Evolutionary conservation across 1,140 invertebrate genomes (phyloP).

Genomic region (Mizuhopecten yessoensis): DNA sequence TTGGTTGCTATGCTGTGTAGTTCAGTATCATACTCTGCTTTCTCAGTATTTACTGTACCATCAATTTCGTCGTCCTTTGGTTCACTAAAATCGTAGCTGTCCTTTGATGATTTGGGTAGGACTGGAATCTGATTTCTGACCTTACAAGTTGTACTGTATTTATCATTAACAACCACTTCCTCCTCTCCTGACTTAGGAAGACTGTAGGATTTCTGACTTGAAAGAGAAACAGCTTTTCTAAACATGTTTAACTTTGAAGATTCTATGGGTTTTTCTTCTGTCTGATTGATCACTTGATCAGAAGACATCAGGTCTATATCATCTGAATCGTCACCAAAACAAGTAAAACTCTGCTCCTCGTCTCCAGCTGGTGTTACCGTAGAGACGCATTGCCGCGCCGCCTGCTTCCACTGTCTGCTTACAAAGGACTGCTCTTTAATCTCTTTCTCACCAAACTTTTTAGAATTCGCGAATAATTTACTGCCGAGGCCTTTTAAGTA

Average conservation of each 20-base stretch:
- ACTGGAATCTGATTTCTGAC: conserved; percentile 54
- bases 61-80: conserved; percentile 44
- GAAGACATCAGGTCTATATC: background rate
- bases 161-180: conserved; percentile 55
- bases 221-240: conserved; percentile 58
- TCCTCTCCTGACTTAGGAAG: background rate
- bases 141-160: conserved; percentile 59
- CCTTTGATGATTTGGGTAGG: conserved; percentile 34
- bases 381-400: conserved; percentile 42
- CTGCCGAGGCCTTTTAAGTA: conserved; percentile 63
- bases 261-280: background rate
- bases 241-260: conserved; percentile 54
- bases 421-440: background rate
- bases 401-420: conserved; percentile 46
- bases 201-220: conserved; percentile 45
- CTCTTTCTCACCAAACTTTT: conserved; percentile 53
- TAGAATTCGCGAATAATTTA: conserved; percentile 65
- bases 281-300: background rate
- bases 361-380: background rate
- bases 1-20: background rate
- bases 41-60: conserved; percentile 5
- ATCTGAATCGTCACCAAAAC: background rate
- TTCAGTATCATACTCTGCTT: conserved; percentile 8
- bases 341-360: conserved; percentile 29
- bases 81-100: conserved; percentile 35